These are phyloP conservation scores for Ctena decussata DNA, from an alignment of 2,888 invertebrate species.

Conservation along the genomic window DNA sequence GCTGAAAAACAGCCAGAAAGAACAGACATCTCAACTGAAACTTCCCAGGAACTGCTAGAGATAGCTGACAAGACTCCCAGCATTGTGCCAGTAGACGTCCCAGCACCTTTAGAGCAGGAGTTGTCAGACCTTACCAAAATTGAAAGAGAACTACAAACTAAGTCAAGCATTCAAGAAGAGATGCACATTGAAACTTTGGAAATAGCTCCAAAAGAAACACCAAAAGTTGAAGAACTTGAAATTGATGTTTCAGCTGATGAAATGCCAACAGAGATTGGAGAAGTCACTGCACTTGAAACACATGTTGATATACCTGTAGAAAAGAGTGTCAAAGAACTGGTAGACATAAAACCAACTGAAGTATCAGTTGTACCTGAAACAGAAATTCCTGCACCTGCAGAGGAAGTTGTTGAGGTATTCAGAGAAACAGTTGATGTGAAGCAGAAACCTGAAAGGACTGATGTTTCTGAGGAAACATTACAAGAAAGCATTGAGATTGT, in stretches of 20 bases:
- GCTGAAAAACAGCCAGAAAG: slow-evolving; percentile 30
- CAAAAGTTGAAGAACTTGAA: background rate
- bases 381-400: slow-evolving; percentile 39
- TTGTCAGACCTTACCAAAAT: slow-evolving; percentile 54
- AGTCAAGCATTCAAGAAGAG: background rate
- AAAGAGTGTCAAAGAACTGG: background rate
- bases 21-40: background rate
- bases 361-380: slow-evolving; percentile 49
- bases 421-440: slow-evolving; percentile 45
- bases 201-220: background rate
- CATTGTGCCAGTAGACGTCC: slow-evolving; percentile 23
- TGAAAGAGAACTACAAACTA: background rate
- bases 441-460: background rate
- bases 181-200: background rate
- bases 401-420: slow-evolving; percentile 24
- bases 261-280: background rate
- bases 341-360: slow-evolving; percentile 33
- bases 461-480: background rate
- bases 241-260: background rate
- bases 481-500: background rate
- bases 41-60: background rate
- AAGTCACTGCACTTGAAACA: background rate
- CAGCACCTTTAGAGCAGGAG: slow-evolving; percentile 25
- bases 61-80: background rate
- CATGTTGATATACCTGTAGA: background rate